Base-by-base conservation (phyloP, 2,888 invertebrate genomes). In the Eupeodes latifasciatus region DNA sequence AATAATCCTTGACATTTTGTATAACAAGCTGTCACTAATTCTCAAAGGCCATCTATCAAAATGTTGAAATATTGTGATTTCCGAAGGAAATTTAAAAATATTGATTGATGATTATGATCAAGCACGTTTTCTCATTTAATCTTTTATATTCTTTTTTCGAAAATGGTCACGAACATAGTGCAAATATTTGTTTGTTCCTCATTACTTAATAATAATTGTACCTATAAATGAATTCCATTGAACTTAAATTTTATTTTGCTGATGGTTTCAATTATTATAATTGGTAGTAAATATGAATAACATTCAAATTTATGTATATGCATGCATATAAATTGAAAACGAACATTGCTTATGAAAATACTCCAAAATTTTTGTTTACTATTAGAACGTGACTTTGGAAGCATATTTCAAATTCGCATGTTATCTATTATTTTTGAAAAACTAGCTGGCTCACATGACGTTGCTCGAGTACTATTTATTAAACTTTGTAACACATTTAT, bases 121-220 rank as follows among this genome's bases (percentile, higher is more conserved):
- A 7, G 12, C 16, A 55, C 5, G 55, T 16, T 55, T 71, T 53
- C 57, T 59, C 57, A 59, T 10, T 44, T 44, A 9, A 10, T 44
- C 1, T 59, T 59, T 59, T 14, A 1, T 57, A 3, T 57, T 34
- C 9, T 55, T 71, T 71, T 81, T 85, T 69, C 69, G 44, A 85
- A 85, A 27, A 40, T 69, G 69, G 78, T 81, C 81, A 85, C 85
- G 81, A 81, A 47, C 72, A 67, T 74, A 12, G 61, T 67, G 74
- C 74, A 67, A 67, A 77, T 77, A 49, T 59, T 67, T 49, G 62
- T 53, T 40, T 44, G 36, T 40, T 36, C 7, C 27, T 61, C 53
- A 47, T 59, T 27, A 27, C 2, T 27, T 2, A 27, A 27, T 27
- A 27, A 1, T 27, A 27, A 27, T 27, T 27, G 27, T 27, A 27